Evolutionary conservation across 2,113 vertebrate genomes (phyloP), one percentile per base, ranked within the genome.

Genomic region (Mirounga angustirostris): DNA sequence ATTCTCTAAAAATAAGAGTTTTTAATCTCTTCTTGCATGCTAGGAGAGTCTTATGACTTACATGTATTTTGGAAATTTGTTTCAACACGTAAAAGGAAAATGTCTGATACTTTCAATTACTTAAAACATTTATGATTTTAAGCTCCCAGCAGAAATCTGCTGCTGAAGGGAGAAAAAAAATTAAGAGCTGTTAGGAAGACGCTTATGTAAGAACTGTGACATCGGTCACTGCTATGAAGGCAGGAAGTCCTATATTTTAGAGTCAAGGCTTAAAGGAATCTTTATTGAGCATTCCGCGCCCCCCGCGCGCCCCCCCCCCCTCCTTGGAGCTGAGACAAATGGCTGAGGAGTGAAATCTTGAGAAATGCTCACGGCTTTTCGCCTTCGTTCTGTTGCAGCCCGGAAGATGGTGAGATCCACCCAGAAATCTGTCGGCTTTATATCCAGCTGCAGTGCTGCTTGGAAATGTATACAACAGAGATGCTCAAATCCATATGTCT

Each of bases 391-490:
- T 97, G 16, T 97, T 99, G 82, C 98, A 99, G 99, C 97, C 99
- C 99, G 33, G 99, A 99, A 99, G 99, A 99, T 59, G 99, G 99
- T 93, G 99, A 99, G 98, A 99, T 99, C 98, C 99, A 99, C 97
- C 99, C 99, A 89, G 99, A 99, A 99, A 99, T 99, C 98, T 99
- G 99, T 97, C 99, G 99, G 94, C 99, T 99, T 93, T 99, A 99
- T 94, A 99, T 99, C 98, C 99, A 99, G 99, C 98, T 99, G 95
- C 99, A 99, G 96, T 99, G 99, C 98, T 99, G 99, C 98, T 99
- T 99, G 98, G 99, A 99, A 99, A 99, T 99, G 99, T 99, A 99
- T 97, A 99, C 99, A 95, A 99, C 99, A 71, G 99, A 99, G 99
- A 99, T 99, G 99, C 99, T 99, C 14, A 99, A 99, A 98, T 99